Evolutionary conservation across 2,113 vertebrate genomes (phyloP).

Genomic region (Motacilla alba): DNA sequence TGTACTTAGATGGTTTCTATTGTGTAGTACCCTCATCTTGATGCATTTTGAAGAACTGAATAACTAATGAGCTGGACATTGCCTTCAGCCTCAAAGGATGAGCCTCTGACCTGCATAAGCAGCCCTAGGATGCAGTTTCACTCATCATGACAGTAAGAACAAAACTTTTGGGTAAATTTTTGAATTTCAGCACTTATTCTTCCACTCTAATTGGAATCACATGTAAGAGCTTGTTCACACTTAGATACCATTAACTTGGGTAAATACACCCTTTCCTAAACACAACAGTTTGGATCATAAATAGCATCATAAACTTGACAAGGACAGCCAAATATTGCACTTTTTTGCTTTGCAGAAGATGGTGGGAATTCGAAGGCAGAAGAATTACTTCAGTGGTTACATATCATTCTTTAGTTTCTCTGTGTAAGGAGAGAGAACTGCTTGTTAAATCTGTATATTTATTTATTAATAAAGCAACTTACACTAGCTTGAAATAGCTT

Average conservation of each 20-base stretch:
- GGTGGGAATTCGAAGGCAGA: background rate
- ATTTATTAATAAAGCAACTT: constrained; percentile 38
- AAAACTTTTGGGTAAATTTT: background rate
- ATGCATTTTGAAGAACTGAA: background rate
- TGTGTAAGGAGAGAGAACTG: background rate
- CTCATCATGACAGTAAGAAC: background rate
- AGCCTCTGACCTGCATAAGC: background rate
- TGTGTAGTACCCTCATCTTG: background rate
- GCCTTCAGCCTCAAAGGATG: background rate
- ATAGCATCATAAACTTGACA: background rate
- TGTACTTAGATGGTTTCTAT: background rate
- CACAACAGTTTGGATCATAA: background rate
- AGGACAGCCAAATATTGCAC: background rate
- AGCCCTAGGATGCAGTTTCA: background rate
- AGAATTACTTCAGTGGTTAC: background rate
- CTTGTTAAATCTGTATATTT: constrained; percentile 16
- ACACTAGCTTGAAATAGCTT: background rate
- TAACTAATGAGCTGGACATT: background rate
- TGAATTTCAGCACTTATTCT: background rate
- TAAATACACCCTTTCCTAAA: background rate
- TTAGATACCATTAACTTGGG: background rate
- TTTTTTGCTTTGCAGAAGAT: background rate
- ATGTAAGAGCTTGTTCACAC: background rate
- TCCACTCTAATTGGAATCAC: background rate
- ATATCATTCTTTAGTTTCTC: background rate